Evolutionary conservation across 2,797 vertebrate genomes (phyloP), one percentile per base, ranked within the genome.

Genomic region (Fistularia tabacaria): DNA sequence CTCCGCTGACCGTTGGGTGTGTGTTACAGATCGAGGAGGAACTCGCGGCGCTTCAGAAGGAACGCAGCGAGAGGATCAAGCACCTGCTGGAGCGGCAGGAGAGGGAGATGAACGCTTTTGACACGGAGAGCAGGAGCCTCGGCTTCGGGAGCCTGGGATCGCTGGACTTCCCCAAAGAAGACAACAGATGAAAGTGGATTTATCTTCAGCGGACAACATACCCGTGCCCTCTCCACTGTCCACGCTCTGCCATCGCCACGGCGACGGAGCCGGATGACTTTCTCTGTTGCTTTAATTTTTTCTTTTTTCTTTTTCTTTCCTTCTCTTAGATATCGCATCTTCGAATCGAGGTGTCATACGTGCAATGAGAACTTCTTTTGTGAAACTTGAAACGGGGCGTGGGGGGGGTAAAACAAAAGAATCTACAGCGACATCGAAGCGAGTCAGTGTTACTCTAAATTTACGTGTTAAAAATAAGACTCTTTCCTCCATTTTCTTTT

Each of bases 151-250:
- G 94, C 92, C 89, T 94, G 89, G 93, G 92, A 81, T 92, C 93
- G 53, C 91, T 96, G 92, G 94, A 95, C 78, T 94, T 94, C 93
- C 91, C 93, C 90, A 96, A 95, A 93, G 93, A 95, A 91, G 94
- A 95, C 90, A 92, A 93, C 89, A 96, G 94, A 95, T 95, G 93
- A 96, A 91, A 92, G 92, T 83, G 92, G 90, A 92, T 92, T 71
- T 66, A 69, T 78, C 71, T 77, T 51, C 64, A 66, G 66, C 77
- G 80, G 83, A 86, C 77, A 73, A 91, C 93, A 92, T 91, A 92
- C 91, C 93, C 88, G 88, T 91, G 92, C 90, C 90, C 91, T 92
- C 74, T 92, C 91, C 91, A 86, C 90, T 91, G 91, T 93, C 87
- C 89, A 87, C 90, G 82, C 84, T 76, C 89, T 88, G 88, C 90